Base-by-base conservation (phyloP, 2,888 invertebrate genomes). In the Atrina japonica region DNA sequence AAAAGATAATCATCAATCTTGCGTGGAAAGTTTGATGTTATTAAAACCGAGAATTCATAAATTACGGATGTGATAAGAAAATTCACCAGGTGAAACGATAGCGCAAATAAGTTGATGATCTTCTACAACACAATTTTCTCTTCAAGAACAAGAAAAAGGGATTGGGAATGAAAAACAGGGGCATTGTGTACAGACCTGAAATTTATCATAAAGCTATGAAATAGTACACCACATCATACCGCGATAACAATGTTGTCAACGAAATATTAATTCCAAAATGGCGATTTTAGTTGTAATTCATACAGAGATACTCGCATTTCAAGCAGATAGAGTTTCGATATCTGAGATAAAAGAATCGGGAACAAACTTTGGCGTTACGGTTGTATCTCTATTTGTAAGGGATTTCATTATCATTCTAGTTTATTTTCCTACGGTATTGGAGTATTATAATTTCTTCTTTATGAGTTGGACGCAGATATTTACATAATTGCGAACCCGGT, bases 231-330 rank as follows among this genome's bases (percentile, higher is more conserved):
- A 45, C 59, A 27, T 59, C 45, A 59, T 45, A 27, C 43, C 23
- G 41, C 45, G 3, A 7, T 47, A 27, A 35, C 61, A 61, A 43
- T 43, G 23, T 30, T 29, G n/a, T 61, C 49, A 49, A 49, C 61
- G 27, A 29, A 47, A 61, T 61, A 61, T 61, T 49, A 61, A 49
- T 49, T 49, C 61, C 47, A 61, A 47, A 49, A 61, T 61, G 61
- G 61, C 61, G 30, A 30, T 30, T 29, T 61, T 41, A n/a, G 30
- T 61, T 49, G 30, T 49, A 61, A 49, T 61, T 49, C 30, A 49
- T 47, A 18, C 18, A 35, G 47, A 35, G 23, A n/a, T n/a, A 30
- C 18, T 61, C 47, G 18, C 47, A 61, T 61, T 61, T 61, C 61
- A 61, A 61, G 30, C 47, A 49, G 61, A 61, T 61, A 21, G 61